Evolutionary conservation across 2,797 vertebrate species (phyloP).

Genomic region (Lacerta viridis): DNA sequence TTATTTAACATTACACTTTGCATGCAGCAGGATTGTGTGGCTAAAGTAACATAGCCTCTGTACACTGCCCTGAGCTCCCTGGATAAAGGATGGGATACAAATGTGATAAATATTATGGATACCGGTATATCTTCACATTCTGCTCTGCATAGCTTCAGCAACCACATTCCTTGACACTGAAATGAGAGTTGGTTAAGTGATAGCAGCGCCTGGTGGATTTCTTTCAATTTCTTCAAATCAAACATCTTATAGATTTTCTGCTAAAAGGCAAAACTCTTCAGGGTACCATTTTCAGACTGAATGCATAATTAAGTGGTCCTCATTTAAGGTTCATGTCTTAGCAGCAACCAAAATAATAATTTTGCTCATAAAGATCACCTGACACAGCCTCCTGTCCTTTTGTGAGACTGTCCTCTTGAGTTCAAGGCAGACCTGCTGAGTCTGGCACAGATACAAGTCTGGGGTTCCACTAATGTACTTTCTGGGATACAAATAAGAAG

Average conservation of each 20-base stretch:
- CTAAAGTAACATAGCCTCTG: background rate
- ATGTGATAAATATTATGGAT: background rate
- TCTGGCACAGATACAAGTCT: background rate
- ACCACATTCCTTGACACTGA: background rate
- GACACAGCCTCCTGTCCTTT: background rate
- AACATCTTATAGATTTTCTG: conserved; percentile 10
- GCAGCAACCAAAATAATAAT: conserved; percentile 25
- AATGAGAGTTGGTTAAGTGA: background rate
- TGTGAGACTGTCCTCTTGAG: background rate
- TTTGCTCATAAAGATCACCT: conserved; percentile 9
- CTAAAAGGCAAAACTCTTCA: conserved; percentile 8
- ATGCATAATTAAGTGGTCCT: conserved; percentile 19
- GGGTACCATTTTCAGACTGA: background rate
- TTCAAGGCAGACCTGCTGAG: conserved; percentile 11
- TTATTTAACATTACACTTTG: too few species aligned
- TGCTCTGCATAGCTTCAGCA: background rate
- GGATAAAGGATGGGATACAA: background rate
- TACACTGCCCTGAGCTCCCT: background rate
- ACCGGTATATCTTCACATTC: background rate
- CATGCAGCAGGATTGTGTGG: background rate
- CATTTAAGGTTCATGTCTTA: conserved; percentile 10
- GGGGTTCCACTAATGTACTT: background rate
- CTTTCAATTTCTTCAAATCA: conserved; percentile 28
- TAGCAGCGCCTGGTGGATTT: conserved; percentile 8
- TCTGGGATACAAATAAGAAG: conserved; percentile 22